These are phyloP conservation scores for Tapera naevia DNA, from an alignment of 2,797 vertebrate genomes.

Conservation along the genomic window DNA sequence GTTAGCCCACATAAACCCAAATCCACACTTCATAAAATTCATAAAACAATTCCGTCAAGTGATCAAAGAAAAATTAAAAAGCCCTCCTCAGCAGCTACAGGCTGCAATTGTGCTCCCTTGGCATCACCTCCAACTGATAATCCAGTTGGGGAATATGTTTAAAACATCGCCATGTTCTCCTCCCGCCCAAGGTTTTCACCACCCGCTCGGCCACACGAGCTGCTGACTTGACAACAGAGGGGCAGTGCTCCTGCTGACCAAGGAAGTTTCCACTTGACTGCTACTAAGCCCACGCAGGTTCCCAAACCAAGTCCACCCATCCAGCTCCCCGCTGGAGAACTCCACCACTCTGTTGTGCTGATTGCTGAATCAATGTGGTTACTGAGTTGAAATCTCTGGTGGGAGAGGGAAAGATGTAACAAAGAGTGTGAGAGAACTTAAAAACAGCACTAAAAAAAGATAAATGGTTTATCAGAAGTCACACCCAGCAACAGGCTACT, in stretches of 20 bases:
- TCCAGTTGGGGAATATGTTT: neutral
- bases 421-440: neutral
- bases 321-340: neutral
- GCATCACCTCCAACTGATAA: neutral
- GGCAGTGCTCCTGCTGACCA: neutral
- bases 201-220: fast-evolving
- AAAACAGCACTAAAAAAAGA: neutral
- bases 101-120: neutral
- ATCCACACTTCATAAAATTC: neutral
- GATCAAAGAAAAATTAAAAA: neutral
- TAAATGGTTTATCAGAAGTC: neutral
- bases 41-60: neutral
- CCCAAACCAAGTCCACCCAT: neutral
- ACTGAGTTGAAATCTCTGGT: neutral
- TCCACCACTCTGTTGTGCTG: neutral
- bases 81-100: neutral
- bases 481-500: neutral
- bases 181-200: neutral
- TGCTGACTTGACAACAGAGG: neutral
- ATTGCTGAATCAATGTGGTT: neutral
- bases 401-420: neutral
- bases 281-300: neutral
- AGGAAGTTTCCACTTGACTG: neutral
- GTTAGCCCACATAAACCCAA: neutral
- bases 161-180: neutral